Percentiles rank a stretch among this genome's conserved stretches.
Evolutionary conservation across 2,113 vertebrate genomes (phyloP).

Genomic region (Megalops atlanticus): DNA sequence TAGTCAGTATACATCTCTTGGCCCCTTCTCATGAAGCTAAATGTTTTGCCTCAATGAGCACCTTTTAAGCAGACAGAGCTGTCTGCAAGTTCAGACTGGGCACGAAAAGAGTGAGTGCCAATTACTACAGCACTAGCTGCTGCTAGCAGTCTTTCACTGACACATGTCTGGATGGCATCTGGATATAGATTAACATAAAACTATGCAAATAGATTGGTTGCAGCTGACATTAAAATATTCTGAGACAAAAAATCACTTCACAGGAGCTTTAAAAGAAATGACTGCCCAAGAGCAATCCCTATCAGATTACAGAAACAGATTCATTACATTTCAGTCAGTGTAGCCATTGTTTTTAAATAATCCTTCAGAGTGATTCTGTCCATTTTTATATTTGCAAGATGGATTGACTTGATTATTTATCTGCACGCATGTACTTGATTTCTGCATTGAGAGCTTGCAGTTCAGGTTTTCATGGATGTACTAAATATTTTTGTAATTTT

Average conservation of each 20-base stretch:
- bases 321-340: background rate
- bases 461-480: background rate
- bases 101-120: background rate
- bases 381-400: background rate
- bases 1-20: background rate
- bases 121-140: background rate
- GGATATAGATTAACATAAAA: background rate
- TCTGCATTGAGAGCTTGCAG: background rate
- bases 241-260: background rate
- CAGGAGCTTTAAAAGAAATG: background rate
- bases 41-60: background rate
- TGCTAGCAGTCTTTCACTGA: background rate
- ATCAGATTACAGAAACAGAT: background rate
- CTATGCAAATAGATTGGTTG: background rate
- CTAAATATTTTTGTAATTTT: too few relatives aligned
- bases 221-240: background rate
- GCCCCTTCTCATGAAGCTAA: background rate
- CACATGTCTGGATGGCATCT: background rate
- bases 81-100: background rate
- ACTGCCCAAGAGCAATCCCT: background rate
- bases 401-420: background rate
- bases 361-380: background rate
- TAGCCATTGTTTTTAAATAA: background rate
- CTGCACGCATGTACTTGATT: background rate
- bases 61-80: background rate